Evolutionary conservation across 1,140 invertebrate genomes (phyloP), one percentile per base, ranked within the genome.

Genomic region (Bombus picipes): DNA sequence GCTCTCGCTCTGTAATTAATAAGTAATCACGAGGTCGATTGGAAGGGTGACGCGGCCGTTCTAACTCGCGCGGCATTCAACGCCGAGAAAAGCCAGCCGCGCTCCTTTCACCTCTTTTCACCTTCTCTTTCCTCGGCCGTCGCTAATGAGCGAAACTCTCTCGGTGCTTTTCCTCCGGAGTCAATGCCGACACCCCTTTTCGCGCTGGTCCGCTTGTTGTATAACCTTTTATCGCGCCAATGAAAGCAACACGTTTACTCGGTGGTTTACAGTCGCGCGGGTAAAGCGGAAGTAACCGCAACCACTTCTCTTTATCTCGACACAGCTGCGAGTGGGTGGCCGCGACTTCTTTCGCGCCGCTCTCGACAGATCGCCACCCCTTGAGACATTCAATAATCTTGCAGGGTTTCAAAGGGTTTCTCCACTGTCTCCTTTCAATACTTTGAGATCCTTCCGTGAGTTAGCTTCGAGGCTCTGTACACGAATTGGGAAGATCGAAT

Each of bases 91-190:
- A 53, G 18, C 47, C 18, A 53, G 18, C 47, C 47, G 47, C 6
- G 47, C 0, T 75, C 41, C 75, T 88, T 43, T 81, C 78, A 39
- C 75, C 32, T 34, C 59, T 59, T 47, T 25, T 57, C 47, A 62
- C 18, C 22, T 65, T 77, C 65, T 43, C 53, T 66, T 57, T 41
- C 37, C 28, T 37, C 9, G 6, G 32, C 25, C 79, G 32, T 62
- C 75, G 82, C 70, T 85, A 88, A 88, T 68, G 82, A 88, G 72
- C 62, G 79, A 87, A 87, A 71, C 80, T 87, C 66, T 59, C 71
- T 41, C 59, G 81, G 71, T 4, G 43, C 43, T 76, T 88, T 53
- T 53, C 47, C 47, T 53, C 18, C 32, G n/a, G 37, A 41, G 75
- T 76, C 83, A 83, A 87, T 70, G 71, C 32, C 47, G 43, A 22